A percentile compares a stretch with the other conserved stretches of the same genome.
These are phyloP conservation scores for Odocoileus virginianus DNA, from an alignment of 2,113 vertebrate species.

Conservation along the genomic window DNA sequence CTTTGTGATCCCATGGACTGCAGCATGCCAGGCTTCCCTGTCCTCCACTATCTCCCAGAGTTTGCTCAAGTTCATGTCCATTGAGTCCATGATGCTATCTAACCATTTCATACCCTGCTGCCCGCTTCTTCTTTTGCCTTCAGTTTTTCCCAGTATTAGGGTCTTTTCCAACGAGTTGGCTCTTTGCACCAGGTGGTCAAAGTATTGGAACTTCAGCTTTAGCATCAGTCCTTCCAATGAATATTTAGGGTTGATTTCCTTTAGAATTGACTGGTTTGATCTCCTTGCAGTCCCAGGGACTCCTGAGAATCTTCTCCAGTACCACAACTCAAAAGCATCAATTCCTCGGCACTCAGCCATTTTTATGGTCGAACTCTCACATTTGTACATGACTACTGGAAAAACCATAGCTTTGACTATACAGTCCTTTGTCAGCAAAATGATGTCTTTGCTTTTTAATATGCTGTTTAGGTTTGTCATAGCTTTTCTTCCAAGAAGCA, in stretches of 20 bases:
- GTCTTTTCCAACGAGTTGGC: neutral
- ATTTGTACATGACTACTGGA: neutral
- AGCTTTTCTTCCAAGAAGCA: neutral
- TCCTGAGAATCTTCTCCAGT: neutral
- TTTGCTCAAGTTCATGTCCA: neutral
- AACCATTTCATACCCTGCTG: neutral
- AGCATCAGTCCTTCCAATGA: neutral
- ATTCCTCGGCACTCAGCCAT: accelerated
- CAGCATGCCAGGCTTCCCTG: neutral
- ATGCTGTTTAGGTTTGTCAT: neutral
- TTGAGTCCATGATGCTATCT: neutral
- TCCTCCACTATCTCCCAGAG: neutral
- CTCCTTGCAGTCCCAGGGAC: neutral
- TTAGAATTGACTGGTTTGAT: neutral
- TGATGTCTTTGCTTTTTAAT: neutral
- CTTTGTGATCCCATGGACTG: neutral
- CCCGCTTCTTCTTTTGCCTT: neutral
- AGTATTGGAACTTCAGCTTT: neutral
- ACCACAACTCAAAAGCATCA: neutral
- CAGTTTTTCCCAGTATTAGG: neutral
- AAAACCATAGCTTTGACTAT: neutral
- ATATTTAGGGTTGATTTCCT: neutral
- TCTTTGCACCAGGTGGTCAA: neutral
- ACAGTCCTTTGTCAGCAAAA: neutral
- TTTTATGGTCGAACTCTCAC: neutral